These are phyloP conservation scores for Pyrrhia umbra DNA, from an alignment of 2,888 invertebrate genomes.

Conservation along the genomic window DNA sequence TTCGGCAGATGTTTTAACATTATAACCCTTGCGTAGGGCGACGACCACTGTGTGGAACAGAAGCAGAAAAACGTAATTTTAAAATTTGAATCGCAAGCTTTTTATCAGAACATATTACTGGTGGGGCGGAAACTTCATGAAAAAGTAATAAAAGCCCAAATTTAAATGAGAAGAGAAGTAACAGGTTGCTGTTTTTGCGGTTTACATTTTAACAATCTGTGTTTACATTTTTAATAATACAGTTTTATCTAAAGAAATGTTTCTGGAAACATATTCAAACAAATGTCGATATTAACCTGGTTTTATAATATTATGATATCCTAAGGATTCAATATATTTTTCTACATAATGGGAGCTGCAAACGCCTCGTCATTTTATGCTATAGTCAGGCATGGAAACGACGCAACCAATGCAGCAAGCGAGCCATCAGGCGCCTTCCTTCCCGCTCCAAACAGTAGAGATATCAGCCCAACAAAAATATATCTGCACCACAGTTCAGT, in stretches of 20 bases:
- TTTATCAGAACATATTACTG: constrained; percentile 28
- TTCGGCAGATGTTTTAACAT: constrained; percentile 11
- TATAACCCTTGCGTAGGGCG: constrained; percentile 6
- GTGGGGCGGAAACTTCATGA: constrained; percentile 13
- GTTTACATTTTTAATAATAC: too few species aligned
- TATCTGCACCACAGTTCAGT: constrained; percentile 9
- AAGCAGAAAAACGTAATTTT: constrained; percentile 12
- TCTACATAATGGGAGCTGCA: background rate
- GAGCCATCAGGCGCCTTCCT: constrained; percentile 44
- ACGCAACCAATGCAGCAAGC: constrained; percentile 1
- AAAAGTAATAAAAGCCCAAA: constrained; percentile 24
- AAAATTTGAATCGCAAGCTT: constrained; percentile 23
- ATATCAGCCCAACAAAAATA: constrained; percentile 40
- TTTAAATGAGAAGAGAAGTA: constrained; percentile 11
- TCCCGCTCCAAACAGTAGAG: constrained; percentile 33
- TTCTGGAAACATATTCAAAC: too few species aligned
- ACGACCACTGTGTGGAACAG: background rate
- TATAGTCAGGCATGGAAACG: constrained; percentile 8
- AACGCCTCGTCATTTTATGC: constrained; percentile 23
- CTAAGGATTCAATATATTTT: constrained; percentile 1
- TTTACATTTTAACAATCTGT: background rate
- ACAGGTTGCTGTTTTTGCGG: constrained; percentile 21
- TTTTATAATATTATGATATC: background rate
- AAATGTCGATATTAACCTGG: background rate
- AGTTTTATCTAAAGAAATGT: background rate